These are phyloP conservation scores for Muscicapa comitata DNA, from an alignment of 2,797 vertebrate genomes.

Conservation along the genomic window DNA sequence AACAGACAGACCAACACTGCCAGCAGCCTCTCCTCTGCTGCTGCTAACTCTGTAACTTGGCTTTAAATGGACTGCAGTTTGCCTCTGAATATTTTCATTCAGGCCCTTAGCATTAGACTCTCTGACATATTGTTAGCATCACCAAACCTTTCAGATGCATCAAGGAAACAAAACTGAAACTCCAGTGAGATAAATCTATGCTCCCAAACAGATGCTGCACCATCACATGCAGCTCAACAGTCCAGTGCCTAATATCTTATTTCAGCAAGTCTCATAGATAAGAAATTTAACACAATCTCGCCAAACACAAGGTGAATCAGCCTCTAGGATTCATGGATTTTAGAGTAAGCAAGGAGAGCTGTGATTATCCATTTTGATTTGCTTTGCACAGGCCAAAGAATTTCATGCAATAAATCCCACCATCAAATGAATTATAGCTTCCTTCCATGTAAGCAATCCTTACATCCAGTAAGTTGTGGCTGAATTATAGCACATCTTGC, in stretches of 20 bases:
- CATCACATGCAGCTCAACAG: background rate
- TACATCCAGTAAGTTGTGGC: background rate
- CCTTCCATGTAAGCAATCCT: constrained; percentile 17
- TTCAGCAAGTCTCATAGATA: background rate
- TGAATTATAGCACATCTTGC: constrained; percentile 25
- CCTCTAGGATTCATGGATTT: background rate
- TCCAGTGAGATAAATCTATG: background rate
- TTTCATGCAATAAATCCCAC: constrained; percentile 1
- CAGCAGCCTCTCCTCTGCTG: background rate
- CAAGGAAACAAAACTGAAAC: background rate
- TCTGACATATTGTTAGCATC: background rate
- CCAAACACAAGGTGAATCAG: background rate
- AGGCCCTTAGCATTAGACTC: background rate
- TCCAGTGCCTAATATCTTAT: background rate
- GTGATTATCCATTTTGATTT: constrained; percentile 7
- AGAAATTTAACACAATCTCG: background rate
- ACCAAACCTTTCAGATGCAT: background rate
- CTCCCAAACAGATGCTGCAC: background rate
- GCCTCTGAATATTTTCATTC: background rate
- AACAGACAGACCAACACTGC: accelerated
- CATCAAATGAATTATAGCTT: constrained; percentile 8
- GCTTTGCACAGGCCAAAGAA: background rate
- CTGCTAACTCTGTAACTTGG: background rate
- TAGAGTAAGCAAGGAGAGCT: background rate
- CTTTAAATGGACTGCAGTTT: background rate